Evolutionary conservation across 1,140 invertebrate species (phyloP), one percentile per base, ranked within the genome.

Genomic region (Harlomillsia oculata): DNA sequence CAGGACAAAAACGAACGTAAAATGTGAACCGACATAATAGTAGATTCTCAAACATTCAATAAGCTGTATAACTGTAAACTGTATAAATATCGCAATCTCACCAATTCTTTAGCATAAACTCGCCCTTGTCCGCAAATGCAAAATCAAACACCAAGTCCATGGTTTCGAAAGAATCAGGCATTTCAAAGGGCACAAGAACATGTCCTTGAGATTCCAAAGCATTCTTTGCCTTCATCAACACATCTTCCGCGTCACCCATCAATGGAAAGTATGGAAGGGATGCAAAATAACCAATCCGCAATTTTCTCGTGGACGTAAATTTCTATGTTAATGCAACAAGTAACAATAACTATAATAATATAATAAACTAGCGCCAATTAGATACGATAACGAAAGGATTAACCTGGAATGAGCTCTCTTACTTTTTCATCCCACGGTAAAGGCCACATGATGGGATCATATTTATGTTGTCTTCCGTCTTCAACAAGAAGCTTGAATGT

Each of bases 231-330:
- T 68, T 65, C 8, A 65, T 40, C 18, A 71, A 64, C 18, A 70
- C 67, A 37, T 67, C 64, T 37, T 67, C 65, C 8, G 68, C 54
- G 11, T 70, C 71, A 3, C 71, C 71, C 14, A 69, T 67, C 56
- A 65, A 21, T 50, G 68, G 66, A 69, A 67, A 62, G 58, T 67
- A 46, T 52, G 67, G 52, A 65, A 71, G 29, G 9, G 66, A 56
- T 3, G 68, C 67, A 53, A 68, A 72, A 52, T 70, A 71, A 26
- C 70, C 71, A 50, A 72, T 69, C 4, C 61, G 51, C 9, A 71
- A 53, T 18, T 60, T 63, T n/a, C 54, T 25, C 8, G 30, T 40
- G 5, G 54, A 56, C n/a, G 29, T 23, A 25, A 54, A 45, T 18
- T 39, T 40, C 49, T 52, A 40, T 16, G 11, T 9, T 3, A 36